phyloP scores from a whole-genome alignment of 2,888 invertebrate genomes.

The Sisyra nigra region DNA sequence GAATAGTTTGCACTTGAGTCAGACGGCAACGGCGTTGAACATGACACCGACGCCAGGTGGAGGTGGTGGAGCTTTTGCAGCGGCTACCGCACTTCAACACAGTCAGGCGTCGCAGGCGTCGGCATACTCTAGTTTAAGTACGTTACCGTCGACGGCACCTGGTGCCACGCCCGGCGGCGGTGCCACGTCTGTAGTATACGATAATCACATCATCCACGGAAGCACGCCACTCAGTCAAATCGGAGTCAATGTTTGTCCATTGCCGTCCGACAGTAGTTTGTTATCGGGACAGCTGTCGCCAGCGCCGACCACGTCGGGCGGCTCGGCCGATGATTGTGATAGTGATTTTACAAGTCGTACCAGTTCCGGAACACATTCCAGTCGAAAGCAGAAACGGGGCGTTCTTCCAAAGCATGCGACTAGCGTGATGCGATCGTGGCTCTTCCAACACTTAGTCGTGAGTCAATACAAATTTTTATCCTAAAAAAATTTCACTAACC shows the following conservation, averaged over 20 bases:
- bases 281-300: constrained; percentile 38
- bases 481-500: not conserved
- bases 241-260: constrained; percentile 51
- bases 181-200: constrained; percentile 26
- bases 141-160: not conserved
- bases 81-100: constrained; percentile 18
- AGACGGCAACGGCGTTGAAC: constrained; percentile 16
- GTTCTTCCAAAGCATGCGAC: constrained; percentile 92
- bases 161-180: constrained; percentile 14
- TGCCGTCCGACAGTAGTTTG: constrained; percentile 30
- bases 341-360: constrained; percentile 26
- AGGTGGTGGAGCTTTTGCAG: constrained; percentile 19
- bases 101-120: constrained; percentile 10
- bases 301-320: constrained; percentile 41
- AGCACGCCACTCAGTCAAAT: constrained; percentile 79
- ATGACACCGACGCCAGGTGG: constrained; percentile 22
- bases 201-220: constrained; percentile 49
- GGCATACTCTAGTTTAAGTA: no score
- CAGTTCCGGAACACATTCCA: constrained; percentile 19
- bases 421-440: constrained; percentile 90
- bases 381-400: constrained; percentile 64
- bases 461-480: constrained; percentile 23
- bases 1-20: constrained; percentile 21
- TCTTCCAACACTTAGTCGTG: constrained; percentile 91
- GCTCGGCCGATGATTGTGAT: constrained; percentile 39